Evolutionary conservation across 1,140 invertebrate species (phyloP), one percentile per base, ranked within the genome.

Genomic region (Saccostrea echinata): DNA sequence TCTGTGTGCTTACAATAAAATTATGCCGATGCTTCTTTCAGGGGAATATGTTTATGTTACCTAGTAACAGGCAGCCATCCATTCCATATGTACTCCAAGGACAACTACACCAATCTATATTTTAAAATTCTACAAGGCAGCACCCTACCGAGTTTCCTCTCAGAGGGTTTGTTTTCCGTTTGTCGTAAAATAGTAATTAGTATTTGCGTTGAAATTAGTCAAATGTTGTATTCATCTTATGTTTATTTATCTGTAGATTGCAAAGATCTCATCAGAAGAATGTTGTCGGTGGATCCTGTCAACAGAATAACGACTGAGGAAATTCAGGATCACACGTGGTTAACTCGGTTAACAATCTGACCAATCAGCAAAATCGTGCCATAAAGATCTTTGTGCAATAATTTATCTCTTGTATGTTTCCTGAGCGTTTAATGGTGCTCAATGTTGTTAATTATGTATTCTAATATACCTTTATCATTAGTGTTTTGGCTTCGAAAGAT

Each of bases 91-190:
- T 55, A 76, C 53, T 88, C 83, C 18, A 88, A 84, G 16, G n/a
- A 61, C 8, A 84, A 88, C 35, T 80, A 57, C 52, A 35, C 64
- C 27, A 84, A 61, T 16, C 51, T 88, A 12, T 85, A 84, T 43
- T 88, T 80, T 52, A 76, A 71, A 64, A 88, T 88, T 57, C 55
- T 88, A 55, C 61, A 81, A 80, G 87, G 87, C 16, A 84, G 82
- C 61, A 84, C 52, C 33, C 35, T 88, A 33, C 87, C 87, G 0
- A 11, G 21, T 8, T 35, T 64, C 12, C n/a, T 88, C 18, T 84
- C 87, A n/a, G 51, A n/a, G 52, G 87, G 87, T 88, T 76, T 57
- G 52, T 43, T 11, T 1, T 51, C 33, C 6, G 35, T 43, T 43
- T 43, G 35, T 43, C 35, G 35, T 43, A 43, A 43, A 43, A 43